Evolutionary conservation across 1,140 invertebrate genomes (phyloP).

Genomic region (Pectinophora gossypiella): DNA sequence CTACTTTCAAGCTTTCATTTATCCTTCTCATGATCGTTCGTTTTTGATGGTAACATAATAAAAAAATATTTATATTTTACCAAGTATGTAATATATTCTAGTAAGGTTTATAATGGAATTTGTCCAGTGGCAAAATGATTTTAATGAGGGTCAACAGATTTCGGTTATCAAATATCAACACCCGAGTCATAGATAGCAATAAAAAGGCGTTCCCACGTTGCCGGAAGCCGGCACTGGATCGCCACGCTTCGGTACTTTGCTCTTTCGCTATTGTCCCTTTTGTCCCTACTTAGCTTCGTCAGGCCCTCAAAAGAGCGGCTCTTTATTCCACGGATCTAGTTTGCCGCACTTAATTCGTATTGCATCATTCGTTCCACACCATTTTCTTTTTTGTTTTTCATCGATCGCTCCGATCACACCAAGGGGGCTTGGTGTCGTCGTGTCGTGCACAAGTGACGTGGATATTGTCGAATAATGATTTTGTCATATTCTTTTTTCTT

Average conservation of each 20-base stretch:
- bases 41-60: too few relatives aligned
- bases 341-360: conserved; percentile 55
- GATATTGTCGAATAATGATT: neutral
- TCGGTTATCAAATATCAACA: conserved; percentile 13
- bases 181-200: conserved; percentile 40
- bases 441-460: neutral
- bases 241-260: conserved; percentile 61
- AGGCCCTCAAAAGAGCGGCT: conserved; percentile 46
- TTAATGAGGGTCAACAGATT: neutral
- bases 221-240: conserved; percentile 51
- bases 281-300: conserved; percentile 55
- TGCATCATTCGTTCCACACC: conserved; percentile 51
- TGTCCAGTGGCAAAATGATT: neutral
- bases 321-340: conserved; percentile 51
- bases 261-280: conserved; percentile 60
- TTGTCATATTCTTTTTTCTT: neutral
- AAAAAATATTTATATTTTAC: too few relatives aligned
- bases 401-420: conserved; percentile 25
- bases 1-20: neutral
- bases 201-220: conserved; percentile 62
- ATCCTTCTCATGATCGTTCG: neutral
- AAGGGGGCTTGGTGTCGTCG: conserved; percentile 15
- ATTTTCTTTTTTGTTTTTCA: conserved; percentile 37
- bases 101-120: too few relatives aligned
- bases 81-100: too few relatives aligned